These are phyloP conservation scores for Gopherus flavomarginatus DNA, from an alignment of 2,113 vertebrate species.

Conservation along the genomic window DNA sequence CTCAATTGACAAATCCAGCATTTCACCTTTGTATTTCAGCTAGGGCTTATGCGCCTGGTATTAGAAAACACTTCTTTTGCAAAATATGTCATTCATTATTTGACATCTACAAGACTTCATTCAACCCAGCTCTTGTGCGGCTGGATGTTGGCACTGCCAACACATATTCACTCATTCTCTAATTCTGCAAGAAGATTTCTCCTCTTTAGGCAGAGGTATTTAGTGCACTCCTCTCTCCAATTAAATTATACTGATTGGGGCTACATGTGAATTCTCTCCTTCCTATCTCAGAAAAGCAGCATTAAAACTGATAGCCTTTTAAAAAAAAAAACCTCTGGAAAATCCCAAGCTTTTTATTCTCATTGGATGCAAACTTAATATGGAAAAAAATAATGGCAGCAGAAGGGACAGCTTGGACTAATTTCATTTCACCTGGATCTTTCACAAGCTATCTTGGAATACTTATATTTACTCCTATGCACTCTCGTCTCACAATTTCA, in stretches of 20 bases:
- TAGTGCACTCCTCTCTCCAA: not conserved
- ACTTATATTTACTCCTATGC: slow-evolving; percentile 2
- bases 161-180: not conserved
- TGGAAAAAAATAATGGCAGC: not conserved
- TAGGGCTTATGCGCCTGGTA: not conserved
- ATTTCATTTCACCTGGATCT: not conserved
- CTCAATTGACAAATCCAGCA: not conserved
- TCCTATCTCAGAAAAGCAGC: not conserved
- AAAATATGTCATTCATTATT: slow-evolving; percentile 8
- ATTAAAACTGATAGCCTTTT: not conserved
- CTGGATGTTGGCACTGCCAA: slow-evolving; percentile 1
- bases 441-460: not conserved
- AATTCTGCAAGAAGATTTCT: slow-evolving; percentile 12
- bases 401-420: not conserved
- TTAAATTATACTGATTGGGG: not conserved
- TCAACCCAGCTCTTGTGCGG: not conserved
- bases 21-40: slow-evolving; percentile 41
- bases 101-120: not conserved
- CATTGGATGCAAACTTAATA: not conserved
- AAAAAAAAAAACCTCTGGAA: not conserved
- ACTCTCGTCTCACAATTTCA: not conserved
- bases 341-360: not conserved
- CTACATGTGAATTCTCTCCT: not conserved
- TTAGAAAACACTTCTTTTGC: not conserved
- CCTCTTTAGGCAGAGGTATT: not conserved